A percentile compares a stretch with the other conserved stretches of the same genome.
phyloP scores from a whole-genome alignment of 2,888 invertebrate genomes.

The Sphaerophoria rueppellii region DNA sequence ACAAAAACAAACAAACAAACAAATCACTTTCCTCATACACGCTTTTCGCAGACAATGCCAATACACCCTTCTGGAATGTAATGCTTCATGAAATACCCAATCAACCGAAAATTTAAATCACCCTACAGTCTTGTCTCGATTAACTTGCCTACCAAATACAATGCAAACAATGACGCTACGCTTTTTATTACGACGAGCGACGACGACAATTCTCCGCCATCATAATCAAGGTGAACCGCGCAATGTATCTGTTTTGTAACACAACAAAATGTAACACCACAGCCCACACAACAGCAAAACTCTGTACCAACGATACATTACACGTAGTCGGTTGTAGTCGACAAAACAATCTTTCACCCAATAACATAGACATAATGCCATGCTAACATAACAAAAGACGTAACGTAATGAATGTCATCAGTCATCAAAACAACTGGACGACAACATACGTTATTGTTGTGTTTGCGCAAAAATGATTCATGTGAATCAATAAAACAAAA shows the following conservation, averaged over 20 bases:
- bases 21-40: constrained; percentile 14
- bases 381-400: constrained; percentile 36
- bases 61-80: constrained; percentile 26
- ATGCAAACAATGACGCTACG: constrained; percentile 36
- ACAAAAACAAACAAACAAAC: too few relatives aligned
- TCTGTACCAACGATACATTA: background rate
- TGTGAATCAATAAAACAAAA: constrained; percentile 43
- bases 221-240: constrained; percentile 41
- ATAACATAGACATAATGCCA: constrained; percentile 45
- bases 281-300: constrained; percentile 8
- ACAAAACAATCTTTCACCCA: constrained; percentile 52
- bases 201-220: background rate
- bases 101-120: constrained; percentile 53
- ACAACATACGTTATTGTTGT: constrained; percentile 1
- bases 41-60: background rate
- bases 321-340: background rate
- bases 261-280: background rate
- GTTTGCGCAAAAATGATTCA: constrained; percentile 48
- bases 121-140: constrained; percentile 17
- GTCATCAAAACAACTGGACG: constrained; percentile 23
- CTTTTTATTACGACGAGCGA: constrained; percentile 41
- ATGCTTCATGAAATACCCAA: constrained; percentile 56
- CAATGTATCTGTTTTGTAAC: constrained; percentile 56
- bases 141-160: constrained; percentile 8
- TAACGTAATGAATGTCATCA: constrained; percentile 49